Evolutionary conservation across 2,888 invertebrate species (phyloP).

Genomic region (Nemurella pictetii): DNA sequence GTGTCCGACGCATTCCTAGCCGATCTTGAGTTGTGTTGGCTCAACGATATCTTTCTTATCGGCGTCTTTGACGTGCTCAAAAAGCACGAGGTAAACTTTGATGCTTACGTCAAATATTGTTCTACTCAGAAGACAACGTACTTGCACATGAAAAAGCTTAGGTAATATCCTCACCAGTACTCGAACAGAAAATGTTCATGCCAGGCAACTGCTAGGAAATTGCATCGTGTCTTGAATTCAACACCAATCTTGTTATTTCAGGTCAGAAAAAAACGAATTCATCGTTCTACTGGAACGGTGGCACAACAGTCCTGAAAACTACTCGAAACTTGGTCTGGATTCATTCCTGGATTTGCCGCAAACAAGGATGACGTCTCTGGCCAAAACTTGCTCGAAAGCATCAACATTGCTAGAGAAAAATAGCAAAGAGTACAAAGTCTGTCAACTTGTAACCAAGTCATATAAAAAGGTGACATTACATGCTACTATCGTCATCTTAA

Average conservation of each 20-base stretch:
- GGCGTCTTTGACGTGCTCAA: constrained; percentile 9
- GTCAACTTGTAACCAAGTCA: background rate
- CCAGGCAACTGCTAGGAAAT: background rate
- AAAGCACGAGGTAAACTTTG: constrained; percentile 13
- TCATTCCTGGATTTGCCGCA: background rate
- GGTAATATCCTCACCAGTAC: background rate
- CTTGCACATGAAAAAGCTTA: background rate
- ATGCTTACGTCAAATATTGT: background rate
- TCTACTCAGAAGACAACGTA: background rate
- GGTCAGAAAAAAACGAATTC: background rate
- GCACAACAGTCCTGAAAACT: background rate
- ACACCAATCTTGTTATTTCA: background rate
- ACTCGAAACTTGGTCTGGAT: background rate
- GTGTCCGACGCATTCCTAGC: background rate
- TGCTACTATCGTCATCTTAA: no score
- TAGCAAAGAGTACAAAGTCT: background rate
- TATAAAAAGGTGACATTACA: background rate
- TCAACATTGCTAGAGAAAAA: background rate
- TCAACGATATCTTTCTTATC: background rate
- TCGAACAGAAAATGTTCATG: background rate
- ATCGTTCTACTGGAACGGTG: background rate
- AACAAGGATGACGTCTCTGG: background rate
- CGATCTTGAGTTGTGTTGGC: constrained; percentile 11
- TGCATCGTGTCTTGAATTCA: background rate
- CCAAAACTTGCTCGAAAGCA: background rate